Evolutionary conservation across 2,113 vertebrate species (phyloP).

Genomic region (Saguinus midas): DNA sequence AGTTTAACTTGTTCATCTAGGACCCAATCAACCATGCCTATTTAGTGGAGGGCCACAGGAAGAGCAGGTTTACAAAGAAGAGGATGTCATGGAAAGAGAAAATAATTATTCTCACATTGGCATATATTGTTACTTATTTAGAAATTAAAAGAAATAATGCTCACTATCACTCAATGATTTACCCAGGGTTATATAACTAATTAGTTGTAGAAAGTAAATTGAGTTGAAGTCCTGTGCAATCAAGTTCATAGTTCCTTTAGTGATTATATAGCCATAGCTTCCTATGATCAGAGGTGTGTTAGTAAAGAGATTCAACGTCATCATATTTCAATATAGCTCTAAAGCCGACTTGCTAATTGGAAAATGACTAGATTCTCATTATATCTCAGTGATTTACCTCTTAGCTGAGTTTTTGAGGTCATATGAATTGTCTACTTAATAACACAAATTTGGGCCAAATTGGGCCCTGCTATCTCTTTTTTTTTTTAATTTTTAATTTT

Average conservation of each 20-base stretch:
- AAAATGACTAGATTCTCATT: conserved; percentile 39
- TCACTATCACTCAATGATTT: neutral
- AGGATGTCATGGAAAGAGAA: neutral
- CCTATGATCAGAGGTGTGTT: neutral
- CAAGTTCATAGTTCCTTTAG: neutral
- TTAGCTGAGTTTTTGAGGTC: neutral
- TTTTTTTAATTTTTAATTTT: no score
- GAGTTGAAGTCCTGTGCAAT: neutral
- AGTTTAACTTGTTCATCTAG: neutral
- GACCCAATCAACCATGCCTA: fast-evolving
- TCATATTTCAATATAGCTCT: neutral
- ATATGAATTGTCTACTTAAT: conserved; percentile 20
- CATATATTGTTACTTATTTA: neutral
- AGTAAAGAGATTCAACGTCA: neutral
- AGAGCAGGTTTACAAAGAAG: neutral
- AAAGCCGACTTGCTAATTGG: conserved; percentile 26
- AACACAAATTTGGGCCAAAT: neutral
- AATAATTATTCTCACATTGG: neutral
- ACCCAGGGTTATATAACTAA: neutral
- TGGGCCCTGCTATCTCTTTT: neutral
- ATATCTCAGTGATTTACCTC: conserved; percentile 6
- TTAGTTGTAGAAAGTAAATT: neutral
- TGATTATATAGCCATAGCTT: neutral
- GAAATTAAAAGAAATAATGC: neutral
- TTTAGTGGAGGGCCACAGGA: neutral